Evolutionary conservation across 2,888 invertebrate species (phyloP), one percentile per base, ranked within the genome.

Genomic region (Agrilus cyanescens): DNA sequence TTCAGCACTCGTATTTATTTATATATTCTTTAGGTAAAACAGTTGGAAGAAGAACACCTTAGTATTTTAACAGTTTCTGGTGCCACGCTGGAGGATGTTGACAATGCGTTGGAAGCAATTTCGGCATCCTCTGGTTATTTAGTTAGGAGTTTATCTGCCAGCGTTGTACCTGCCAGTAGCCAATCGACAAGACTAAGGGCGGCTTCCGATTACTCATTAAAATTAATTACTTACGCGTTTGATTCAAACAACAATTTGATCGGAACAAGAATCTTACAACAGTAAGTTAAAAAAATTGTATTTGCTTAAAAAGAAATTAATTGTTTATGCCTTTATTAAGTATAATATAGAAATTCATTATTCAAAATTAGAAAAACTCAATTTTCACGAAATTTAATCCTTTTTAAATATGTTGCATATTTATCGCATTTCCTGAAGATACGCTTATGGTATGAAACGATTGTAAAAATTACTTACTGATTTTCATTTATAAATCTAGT

Each of bases 31-130:
- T 57, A 73, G 73, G 68, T 73, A 20, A 69, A 66, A 57, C 53
- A 70, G 29, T 54, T 73, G 47, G 58, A 67, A 37, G 50, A 58
- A 32, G 57, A 60, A 43, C 63, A 71, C 47, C 68, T 73, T 46
- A 66, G 64, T 2, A 66, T 73, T 5, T 47, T 73, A 12, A 68
- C 66, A 13, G 50, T 72, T 15, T 56, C 55, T 53, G 56, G 68
- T 50, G 63, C 65, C 38, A 66, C 70, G 50, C 51, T 70, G 46
- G 68, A 72, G 49, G 63, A 70, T 43, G 66, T 70, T 54, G 47
- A 46, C 18, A 41, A 45, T 37, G 57, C 70, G 44, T 46, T 72
- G 38, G 45, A 52, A 29, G 51, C 59, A 37, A 45, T 73, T 31
- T 66, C 63, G 32, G 51, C 51, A 16, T 56, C 62, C 40, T 56